These are phyloP conservation scores for honey bee (Apis mellifera) DNA, from an alignment of 1,140 invertebrate species.

Conservation along the genomic window Amel_HAv3.1 CM009931.2:24266001-24266500, in stretches of 20 bases:
- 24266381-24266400: not conserved
- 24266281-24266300: slow-evolving; percentile 47
- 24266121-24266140: too few relatives aligned
- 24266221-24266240: slow-evolving; percentile 50
- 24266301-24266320: slow-evolving; percentile 24
- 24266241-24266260: slow-evolving; percentile 44
- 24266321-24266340: slow-evolving; percentile 36
- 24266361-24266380: slow-evolving; percentile 11
- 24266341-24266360: slow-evolving; percentile 9
- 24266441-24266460: not conserved
- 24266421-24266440: not conserved
- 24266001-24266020: not conserved
- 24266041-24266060: not conserved
- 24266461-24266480: not conserved
- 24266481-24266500: not conserved
- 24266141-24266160: not conserved
- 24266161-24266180: not conserved
- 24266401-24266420: not conserved
- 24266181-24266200: slow-evolving; percentile 11
- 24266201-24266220: slow-evolving; percentile 35
- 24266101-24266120: not conserved
- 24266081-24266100: not conserved
- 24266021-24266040: not conserved
- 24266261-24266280: slow-evolving; percentile 47
- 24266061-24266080: not conserved